A percentile compares a stretch with the other conserved stretches of the same genome.
These are phyloP conservation scores for Pollenia labialis DNA, from an alignment of 2,888 invertebrate genomes.

Conservation along the genomic window DNA sequence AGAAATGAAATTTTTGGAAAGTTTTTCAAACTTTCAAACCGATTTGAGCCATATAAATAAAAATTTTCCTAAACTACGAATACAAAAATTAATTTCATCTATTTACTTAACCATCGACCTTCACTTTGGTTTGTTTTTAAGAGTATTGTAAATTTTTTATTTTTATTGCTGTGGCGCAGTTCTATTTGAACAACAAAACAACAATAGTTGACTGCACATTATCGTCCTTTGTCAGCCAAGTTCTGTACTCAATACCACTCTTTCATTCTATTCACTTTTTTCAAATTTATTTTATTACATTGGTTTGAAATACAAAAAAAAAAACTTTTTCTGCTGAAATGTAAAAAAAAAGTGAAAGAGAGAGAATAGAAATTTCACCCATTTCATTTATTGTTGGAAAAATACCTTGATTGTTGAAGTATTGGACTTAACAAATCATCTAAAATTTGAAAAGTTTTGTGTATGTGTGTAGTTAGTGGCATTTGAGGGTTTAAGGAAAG, in stretches of 20 bases:
- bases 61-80: not conserved
- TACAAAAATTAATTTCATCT: constrained; percentile 5
- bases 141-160: not conserved
- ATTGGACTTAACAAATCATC: constrained; percentile 62
- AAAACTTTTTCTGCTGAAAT: constrained; percentile 32
- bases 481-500: not conserved
- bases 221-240: constrained; percentile 30
- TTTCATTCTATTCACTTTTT: not conserved
- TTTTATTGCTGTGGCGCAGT: not conserved
- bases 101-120: constrained; percentile 31
- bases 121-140: constrained; percentile 7
- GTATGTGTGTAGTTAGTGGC: not conserved
- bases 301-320: constrained; percentile 35
- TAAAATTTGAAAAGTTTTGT: constrained; percentile 51
- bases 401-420: constrained; percentile 62
- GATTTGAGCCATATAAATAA: too few relatives aligned
- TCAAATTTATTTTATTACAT: constrained; percentile 51
- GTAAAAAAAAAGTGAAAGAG: not conserved
- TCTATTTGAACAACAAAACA: constrained; percentile 18
- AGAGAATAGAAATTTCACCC: constrained; percentile 13
- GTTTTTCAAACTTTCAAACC: too few relatives aligned
- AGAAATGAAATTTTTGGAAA: too few relatives aligned
- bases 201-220: constrained; percentile 49
- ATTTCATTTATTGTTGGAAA: constrained; percentile 27
- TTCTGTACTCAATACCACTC: constrained; percentile 11